Base-by-base conservation (phyloP, 2,113 vertebrate species). In the Mobula hypostoma region DNA sequence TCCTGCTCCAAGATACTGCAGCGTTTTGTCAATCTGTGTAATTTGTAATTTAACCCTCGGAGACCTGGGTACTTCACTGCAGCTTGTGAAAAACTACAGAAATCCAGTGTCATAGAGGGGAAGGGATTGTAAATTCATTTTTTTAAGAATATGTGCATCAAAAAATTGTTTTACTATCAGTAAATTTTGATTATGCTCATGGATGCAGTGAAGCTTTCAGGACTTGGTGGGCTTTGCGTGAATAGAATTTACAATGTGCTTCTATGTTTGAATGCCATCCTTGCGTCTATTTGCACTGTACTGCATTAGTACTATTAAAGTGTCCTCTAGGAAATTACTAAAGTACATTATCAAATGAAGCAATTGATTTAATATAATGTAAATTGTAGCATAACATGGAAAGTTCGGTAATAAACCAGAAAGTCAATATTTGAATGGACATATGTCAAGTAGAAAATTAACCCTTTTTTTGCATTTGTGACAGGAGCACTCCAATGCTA, bases 401-500 rank as follows among this genome's bases (percentile, higher is more conserved):
- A 93, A 56, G 68, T 93, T 74, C 74, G 36, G 40, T 93, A 93
- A 93, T n/a, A 93, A 56, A 24, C 68, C 91, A 21, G 74, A 74
- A 56, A 70, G 56, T 93, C 91, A 93, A 93, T 93, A 93, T 93
- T 93, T 56, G 91, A 93, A 93, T 36, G 36, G 74, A 93, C 40
- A 48, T 56, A 93, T 93, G 74, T 76, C 91, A 93, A 76, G 24
- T 93, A 93, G 74, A 87, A 32, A 90, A 90, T 7, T 66, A 88
- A 93, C 15, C 15, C 56, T 72, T 93, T 93, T 93, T 93, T 74
- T 93, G 91, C 91, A 93, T 93, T 93, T 93, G 91, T 93, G 91
- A 93, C 91, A 93, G 91, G 91, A 93, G 91, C 91, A 93, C 91
- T 74, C 36, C 68, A 93, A 93, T 93, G 91, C 70, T 74, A 93